Evolutionary conservation across 2,113 vertebrate genomes (phyloP).

Genomic region (Trachemys scripta): DNA sequence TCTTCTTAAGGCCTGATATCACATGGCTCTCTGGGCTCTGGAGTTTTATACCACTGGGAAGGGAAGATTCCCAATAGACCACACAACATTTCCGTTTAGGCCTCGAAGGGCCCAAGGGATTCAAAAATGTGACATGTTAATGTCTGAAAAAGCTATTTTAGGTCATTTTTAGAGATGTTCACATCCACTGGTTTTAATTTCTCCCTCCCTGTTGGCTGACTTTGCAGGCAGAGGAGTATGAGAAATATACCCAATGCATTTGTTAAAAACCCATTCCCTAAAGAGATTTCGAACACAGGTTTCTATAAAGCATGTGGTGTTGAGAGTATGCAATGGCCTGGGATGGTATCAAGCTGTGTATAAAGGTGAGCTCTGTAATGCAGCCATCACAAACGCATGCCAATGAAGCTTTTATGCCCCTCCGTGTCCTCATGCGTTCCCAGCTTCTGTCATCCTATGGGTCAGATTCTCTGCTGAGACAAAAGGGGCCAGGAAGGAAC

Average conservation of each 20-base stretch:
- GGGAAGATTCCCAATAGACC: neutral
- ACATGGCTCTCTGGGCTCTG: neutral
- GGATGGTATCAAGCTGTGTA: neutral
- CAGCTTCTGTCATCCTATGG: neutral
- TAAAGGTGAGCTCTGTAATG: neutral
- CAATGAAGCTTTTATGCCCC: neutral
- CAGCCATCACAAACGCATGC: neutral
- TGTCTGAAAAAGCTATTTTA: neutral
- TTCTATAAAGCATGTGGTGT: neutral
- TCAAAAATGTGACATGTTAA: neutral
- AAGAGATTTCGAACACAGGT: too few relatives aligned
- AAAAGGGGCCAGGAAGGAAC: neutral
- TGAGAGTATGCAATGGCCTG: neutral
- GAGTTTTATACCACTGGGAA: neutral
- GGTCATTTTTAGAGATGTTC: neutral
- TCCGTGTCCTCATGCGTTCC: neutral
- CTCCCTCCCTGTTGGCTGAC: neutral
- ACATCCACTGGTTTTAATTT: neutral
- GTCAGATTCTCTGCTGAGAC: neutral
- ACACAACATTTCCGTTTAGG: neutral
- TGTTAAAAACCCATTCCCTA: neutral
- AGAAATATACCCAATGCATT: neutral
- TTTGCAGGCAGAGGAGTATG: neutral
- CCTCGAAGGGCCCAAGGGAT: neutral
- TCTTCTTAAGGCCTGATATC: neutral